These are phyloP conservation scores for Meghimatium bilineatum DNA, from an alignment of 2,888 invertebrate genomes.

Conservation along the genomic window DNA sequence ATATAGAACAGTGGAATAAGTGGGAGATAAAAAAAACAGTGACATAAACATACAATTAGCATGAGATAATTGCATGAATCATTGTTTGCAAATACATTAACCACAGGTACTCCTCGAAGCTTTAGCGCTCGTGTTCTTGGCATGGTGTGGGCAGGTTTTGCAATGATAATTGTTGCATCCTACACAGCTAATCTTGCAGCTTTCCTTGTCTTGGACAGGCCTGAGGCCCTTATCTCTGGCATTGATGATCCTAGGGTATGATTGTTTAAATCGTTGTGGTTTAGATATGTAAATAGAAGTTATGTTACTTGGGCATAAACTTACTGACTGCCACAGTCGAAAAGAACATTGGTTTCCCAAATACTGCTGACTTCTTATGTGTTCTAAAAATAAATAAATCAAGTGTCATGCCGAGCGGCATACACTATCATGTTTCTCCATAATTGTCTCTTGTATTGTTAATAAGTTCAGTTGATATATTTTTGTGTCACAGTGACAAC, in stretches of 20 bases:
- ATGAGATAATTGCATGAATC: not conserved
- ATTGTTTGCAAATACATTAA: not conserved
- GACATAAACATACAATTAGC: too few species aligned
- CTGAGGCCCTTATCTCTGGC: constrained; percentile 97
- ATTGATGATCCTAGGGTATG: constrained; percentile 97
- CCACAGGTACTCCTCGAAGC: constrained; percentile 92
- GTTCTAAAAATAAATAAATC: too few species aligned
- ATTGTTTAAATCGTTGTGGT: constrained; percentile 17
- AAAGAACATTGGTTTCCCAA: too few species aligned
- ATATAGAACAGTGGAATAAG: not conserved
- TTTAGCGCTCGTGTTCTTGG: constrained; percentile 98
- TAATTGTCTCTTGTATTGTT: too few species aligned
- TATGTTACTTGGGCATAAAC: too few species aligned
- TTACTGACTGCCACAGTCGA: too few species aligned
- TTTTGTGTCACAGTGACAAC: too few species aligned
- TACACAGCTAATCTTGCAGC: constrained; percentile 99
- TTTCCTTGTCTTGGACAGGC: constrained; percentile 97
- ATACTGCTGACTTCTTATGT: too few species aligned
- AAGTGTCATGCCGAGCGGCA: too few species aligned
- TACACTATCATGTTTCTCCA: too few species aligned
- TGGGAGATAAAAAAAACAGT: not conserved
- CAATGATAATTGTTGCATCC: constrained; percentile 99
- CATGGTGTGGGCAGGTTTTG: constrained; percentile 99
- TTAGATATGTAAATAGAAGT: too few species aligned
- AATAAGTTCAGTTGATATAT: too few species aligned